Base-by-base conservation (phyloP, 2,113 vertebrate species). In the Gadus chalcogrammus region DNA sequence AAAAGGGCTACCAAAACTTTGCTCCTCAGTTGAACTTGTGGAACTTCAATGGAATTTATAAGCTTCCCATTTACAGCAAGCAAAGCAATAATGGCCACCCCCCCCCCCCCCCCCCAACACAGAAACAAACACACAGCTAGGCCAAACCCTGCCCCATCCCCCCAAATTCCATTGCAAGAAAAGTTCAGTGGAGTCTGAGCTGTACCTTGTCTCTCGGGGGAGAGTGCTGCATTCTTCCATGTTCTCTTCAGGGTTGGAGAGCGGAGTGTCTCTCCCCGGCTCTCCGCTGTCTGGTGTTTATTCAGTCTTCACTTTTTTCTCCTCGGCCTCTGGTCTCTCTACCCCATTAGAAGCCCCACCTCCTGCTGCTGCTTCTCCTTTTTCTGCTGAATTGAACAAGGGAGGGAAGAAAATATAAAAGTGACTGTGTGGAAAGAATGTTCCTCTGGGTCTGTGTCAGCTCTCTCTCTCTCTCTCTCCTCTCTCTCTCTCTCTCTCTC, bases 181-280 rank as follows among this genome's bases (percentile, higher is more conserved):
- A 48, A 48, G 42, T 48, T 9, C 2, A 48, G 42, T 48, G 42
- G 11, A 48, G 9, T 48, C 8, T 48, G 5, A 48, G 11, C 42
- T 13, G 9, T 70, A 88, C 82, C 79, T 63, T 18, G 72, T 15
- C 56, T 85, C 81, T 28, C 79, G 67, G 35, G 79, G 66, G 79
- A 77, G 78, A 6, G 64, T 48, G 64, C 53, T 59, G 73, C 82
- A 74, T 55, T 82, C 28, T 48, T 90, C 87, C 88, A 87, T 90
- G 73, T 76, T 80, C 68, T 28, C 16, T 84, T 72, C 69, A 73
- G 74, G 73, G 64, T 0, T 63, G 65, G 64, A 71, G 53, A 71
- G 65, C 68, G 58, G 15, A 0, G 61, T 55, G 1, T 11, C 20
- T 38, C 15, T 67, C 9, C 53, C 6, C 20, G 1, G 5, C 5